Base-by-base conservation (phyloP, 1,140 invertebrate species). In the Marisa cornuarietis region DNA sequence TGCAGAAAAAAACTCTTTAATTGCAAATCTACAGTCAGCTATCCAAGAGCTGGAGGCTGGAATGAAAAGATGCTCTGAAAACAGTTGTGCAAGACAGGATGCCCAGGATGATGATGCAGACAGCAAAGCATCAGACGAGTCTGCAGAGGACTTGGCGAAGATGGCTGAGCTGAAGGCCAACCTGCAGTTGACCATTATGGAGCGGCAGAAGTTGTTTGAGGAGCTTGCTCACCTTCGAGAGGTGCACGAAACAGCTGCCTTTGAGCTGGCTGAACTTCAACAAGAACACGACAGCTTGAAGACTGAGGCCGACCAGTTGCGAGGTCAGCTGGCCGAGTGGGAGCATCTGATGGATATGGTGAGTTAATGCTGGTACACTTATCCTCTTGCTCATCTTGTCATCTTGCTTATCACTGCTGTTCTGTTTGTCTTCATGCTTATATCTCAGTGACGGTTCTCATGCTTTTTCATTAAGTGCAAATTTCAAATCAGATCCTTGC, bases 291-390 rank as follows among this genome's bases (percentile, higher is more conserved):
- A 86, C 18, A 74, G 74, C 31, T 18, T 83, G 42, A 83, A 68
- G 58, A 54, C 62, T 11, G 83, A 86, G 42, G 61, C 61, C 3
- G 85, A 86, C n/a, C 26, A 71, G 20, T 52, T 84, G 49, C 82
- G 82, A 26, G 73, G 71, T 8, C 75, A 82, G 31, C 72, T 95
- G 89, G 2, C 94, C 87, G 88, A 95, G 94, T 78, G 94, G 94
- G 89, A 90, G 68, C 83, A 84, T 68, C 82, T 90, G 81, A 89
- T 90, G 87, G 73, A 83, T 1, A 88, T 90, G 84, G 73, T 77
- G 68, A 76, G 69, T 71, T 22, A 22, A 26, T 52, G 71, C 20
- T 20, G 49, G 18, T 73, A 18, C 4, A 31, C 52, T 16, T n/a
- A 4, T 31, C 14, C 5, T 69, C n/a, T n/a, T n/a, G 66, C 3